Percentiles rank a stretch among this genome's conserved stretches.
phyloP scores from a whole-genome alignment of 37 sponge, comb jelly and placozoan species.

The Diacarnus erythraeanus region DNA sequence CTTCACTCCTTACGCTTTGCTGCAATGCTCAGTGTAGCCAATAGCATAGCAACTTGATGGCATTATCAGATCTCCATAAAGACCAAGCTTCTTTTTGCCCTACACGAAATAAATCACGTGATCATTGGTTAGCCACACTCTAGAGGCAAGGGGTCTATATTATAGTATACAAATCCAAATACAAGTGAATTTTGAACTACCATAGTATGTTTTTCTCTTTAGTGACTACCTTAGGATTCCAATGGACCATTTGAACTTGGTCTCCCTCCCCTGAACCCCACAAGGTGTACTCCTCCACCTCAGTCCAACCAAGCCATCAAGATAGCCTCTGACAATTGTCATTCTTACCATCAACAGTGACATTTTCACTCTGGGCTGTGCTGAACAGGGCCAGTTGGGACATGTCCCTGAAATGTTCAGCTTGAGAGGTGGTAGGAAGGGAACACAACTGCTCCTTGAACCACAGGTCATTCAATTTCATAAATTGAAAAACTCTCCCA shows the following conservation, averaged over 20 bases:
- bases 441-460: constrained; percentile 60
- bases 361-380: constrained; percentile 81
- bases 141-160: too few species aligned
- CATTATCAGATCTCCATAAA: too few species aligned
- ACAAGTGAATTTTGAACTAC: too few species aligned
- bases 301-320: constrained; percentile 61
- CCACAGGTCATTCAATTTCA: constrained; percentile 61
- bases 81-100: too few species aligned
- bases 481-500: constrained; percentile 8
- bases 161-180: too few species aligned
- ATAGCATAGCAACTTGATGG: too few species aligned
- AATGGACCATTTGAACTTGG: constrained; percentile 72
- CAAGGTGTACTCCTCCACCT: constrained; percentile 35
- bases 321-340: constrained; percentile 73
- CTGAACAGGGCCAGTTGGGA: constrained; percentile 97
- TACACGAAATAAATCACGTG: too few species aligned
- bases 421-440: constrained; percentile 86
- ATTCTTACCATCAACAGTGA: constrained; percentile 75
- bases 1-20: too few species aligned
- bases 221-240: constrained; percentile 74
- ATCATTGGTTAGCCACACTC: too few species aligned
- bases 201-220: too few species aligned
- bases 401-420: constrained; percentile 84
- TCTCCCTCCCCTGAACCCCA: constrained; percentile 38
- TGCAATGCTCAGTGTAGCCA: too few species aligned